phyloP scores from a whole-genome alignment of 2,888 invertebrate genomes.

The Octonoba sinensis region DNA sequence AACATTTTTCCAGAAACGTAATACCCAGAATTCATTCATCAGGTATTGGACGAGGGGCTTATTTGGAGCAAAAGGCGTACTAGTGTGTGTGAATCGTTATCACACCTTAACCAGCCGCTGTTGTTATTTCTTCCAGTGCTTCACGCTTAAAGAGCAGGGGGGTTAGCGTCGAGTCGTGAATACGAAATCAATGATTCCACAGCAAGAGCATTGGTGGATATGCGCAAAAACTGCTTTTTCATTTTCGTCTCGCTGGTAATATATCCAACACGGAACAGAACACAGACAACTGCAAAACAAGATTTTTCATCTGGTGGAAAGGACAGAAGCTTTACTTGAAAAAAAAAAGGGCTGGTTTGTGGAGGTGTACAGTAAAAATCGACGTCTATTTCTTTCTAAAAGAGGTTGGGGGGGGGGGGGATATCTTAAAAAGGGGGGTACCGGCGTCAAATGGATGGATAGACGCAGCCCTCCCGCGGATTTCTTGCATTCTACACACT shows the following conservation, averaged over 20 bases:
- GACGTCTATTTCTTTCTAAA: slow-evolving; percentile 37
- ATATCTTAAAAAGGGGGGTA: background rate
- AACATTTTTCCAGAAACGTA: background rate
- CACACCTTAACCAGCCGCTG: slow-evolving; percentile 43
- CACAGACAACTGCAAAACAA: slow-evolving; percentile 48
- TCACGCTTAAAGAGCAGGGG: too few relatives aligned
- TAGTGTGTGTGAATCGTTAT: slow-evolving; percentile 19
- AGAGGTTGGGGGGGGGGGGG: slow-evolving; percentile 16
- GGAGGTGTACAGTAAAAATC: slow-evolving; percentile 26
- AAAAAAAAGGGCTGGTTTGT: background rate
- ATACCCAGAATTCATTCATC: slow-evolving; percentile 27
- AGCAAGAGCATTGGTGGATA: background rate
- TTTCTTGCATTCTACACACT: slow-evolving; percentile 40
- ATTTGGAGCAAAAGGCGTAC: background rate
- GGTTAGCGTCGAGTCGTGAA: slow-evolving; percentile 12
- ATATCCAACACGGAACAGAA: slow-evolving; percentile 17
- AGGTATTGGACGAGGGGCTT: slow-evolving; percentile 26
- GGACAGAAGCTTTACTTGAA: background rate
- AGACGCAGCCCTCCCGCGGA: slow-evolving; percentile 36
- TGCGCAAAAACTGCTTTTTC: slow-evolving; percentile 6
- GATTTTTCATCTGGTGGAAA: slow-evolving; percentile 38
- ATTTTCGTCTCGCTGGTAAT: slow-evolving; percentile 26
- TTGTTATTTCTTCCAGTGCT: slow-evolving; percentile 25
- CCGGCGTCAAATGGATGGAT: slow-evolving; percentile 28
- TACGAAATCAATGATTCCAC: slow-evolving; percentile 50